Evolutionary conservation across 2,888 invertebrate genomes (phyloP), one percentile per base, ranked within the genome.

Genomic region (Pyrgus malvae): DNA sequence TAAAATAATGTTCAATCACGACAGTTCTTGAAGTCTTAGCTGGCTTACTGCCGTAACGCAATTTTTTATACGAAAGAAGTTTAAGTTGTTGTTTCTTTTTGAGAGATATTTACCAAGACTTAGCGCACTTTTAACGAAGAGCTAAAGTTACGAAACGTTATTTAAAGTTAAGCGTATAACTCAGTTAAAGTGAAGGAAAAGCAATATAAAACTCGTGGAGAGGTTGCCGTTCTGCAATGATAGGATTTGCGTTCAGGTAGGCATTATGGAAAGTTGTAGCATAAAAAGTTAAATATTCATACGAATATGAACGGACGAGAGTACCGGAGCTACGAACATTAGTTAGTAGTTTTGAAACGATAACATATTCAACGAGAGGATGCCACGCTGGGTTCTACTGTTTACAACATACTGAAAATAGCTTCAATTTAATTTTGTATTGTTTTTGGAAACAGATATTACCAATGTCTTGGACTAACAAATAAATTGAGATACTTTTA

Each of bases 321-420:
- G 51, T 48, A 29, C 48, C 35, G 37, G 33, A 56, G 55, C 55
- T 51, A 35, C 42, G 35, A 62, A 60, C 57, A 60, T 57, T 60
- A 56, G 58, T 57, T 60, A 56, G 60, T 57, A 54, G 55, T 60
- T 60, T 57, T 50, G 48, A 50, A 56, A 48, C 50, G 57, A 59
- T 58, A 51, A 61, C 42, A 35, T 27, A 14, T 41, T 49, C 49
- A 49, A 8, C 41, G n/a, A 23, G 19, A 17, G 44, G n/a, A 29
- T 27, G 6, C 17, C 3, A 23, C 3, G 23, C 6, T 23, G 23
- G 23, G 4, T 23, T 23, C 11, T 33, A 6, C 12, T 12, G 16
- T 33, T n/a, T n/a, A n/a, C n/a, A n/a, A n/a, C n/a, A n/a, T n/a
- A n/a, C n/a, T n/a, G n/a, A n/a, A n/a, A n/a, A n/a, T n/a, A n/a